Conservation (phyloP, 2,888 invertebrate genomes). For the Trissoscelio sp. region DNA sequence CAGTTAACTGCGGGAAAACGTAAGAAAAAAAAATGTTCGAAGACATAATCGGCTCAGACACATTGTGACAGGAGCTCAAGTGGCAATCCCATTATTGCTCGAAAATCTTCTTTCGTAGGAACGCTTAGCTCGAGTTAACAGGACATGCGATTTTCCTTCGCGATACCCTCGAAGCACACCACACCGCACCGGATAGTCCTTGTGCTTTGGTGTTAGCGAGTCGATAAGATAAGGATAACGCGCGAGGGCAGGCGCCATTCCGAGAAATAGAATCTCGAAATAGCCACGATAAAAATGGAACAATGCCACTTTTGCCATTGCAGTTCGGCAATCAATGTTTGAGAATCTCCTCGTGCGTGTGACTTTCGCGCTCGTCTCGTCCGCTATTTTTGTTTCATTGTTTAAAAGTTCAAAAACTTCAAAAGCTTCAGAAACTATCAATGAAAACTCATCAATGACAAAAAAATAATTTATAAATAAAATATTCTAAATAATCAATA, state of each 20-base stretch:
- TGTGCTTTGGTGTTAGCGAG: constrained; percentile 8
- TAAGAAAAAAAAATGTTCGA: background rate
- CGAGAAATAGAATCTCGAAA: constrained; percentile 26
- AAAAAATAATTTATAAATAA: too few relatives aligned
- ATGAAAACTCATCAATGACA: too few relatives aligned
- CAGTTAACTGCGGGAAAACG: too few relatives aligned
- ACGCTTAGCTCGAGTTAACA: constrained; percentile 19
- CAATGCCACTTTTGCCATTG: constrained; percentile 18
- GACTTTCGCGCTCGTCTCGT: background rate
- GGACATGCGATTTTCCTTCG: constrained; percentile 19
- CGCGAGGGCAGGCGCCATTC: constrained; percentile 8
- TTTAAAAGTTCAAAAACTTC: background rate
- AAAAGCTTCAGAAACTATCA: too few relatives aligned
- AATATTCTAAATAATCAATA: too few relatives aligned
- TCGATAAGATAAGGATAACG: constrained; percentile 47
- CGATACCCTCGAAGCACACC: background rate
- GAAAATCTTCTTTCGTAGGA: constrained; percentile 28
- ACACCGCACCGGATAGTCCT: background rate
- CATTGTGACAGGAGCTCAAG: constrained; percentile 30
- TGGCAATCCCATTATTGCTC: constrained; percentile 41
- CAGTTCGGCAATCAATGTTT: background rate
- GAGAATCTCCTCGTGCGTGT: background rate
- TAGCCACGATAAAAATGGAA: constrained; percentile 29
- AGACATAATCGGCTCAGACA: constrained; percentile 20
- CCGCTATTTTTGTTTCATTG: background rate